A percentile compares a stretch with the other conserved stretches of the same genome.
These are phyloP conservation scores for Clistopyga incitator DNA, from an alignment of 2,888 invertebrate species.

Conservation along the genomic window DNA sequence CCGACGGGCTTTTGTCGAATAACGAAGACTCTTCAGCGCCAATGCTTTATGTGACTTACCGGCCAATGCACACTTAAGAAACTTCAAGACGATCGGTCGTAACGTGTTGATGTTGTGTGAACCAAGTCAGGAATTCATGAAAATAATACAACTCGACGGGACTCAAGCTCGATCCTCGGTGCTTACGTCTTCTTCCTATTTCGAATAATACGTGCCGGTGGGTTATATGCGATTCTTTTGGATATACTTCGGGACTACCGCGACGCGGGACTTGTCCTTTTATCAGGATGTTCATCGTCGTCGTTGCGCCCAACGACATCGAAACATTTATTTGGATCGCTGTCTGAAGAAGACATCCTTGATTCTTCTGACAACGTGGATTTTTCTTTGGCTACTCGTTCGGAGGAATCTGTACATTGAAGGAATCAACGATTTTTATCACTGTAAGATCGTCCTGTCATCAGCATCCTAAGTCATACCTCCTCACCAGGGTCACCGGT, in stretches of 20 bases:
- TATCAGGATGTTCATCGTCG: not conserved
- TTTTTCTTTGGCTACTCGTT: conserved; percentile 6
- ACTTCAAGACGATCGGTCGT: conserved; percentile 22
- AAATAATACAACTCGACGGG: not conserved
- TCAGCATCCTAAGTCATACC: not conserved
- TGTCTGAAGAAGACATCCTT: not conserved
- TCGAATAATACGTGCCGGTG: conserved; percentile 30
- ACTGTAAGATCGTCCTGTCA: conserved; percentile 31
- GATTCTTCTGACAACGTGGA: not conserved
- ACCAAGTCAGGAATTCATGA: conserved; percentile 23
- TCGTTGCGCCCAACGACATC: conserved; percentile 20
- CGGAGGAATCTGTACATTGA: not conserved
- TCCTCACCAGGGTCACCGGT: conserved; percentile 1
- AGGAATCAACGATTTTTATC: conserved; percentile 12
- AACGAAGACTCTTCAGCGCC: not conserved
- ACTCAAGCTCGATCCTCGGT: conserved; percentile 26
- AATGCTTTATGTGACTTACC: not conserved
- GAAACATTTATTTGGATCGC: conserved; percentile 20
- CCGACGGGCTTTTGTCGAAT: conserved; percentile 19
- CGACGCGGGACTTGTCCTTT: conserved; percentile 11
- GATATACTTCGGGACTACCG: conserved; percentile 47
- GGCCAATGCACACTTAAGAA: conserved; percentile 17
- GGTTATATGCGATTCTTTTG: conserved; percentile 38
- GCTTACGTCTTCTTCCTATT: conserved; percentile 20
- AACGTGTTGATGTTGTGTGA: conserved; percentile 44